These are phyloP conservation scores for Tigriopus californicus DNA, from an alignment of 2,888 invertebrate genomes.

Conservation along the genomic window DNA sequence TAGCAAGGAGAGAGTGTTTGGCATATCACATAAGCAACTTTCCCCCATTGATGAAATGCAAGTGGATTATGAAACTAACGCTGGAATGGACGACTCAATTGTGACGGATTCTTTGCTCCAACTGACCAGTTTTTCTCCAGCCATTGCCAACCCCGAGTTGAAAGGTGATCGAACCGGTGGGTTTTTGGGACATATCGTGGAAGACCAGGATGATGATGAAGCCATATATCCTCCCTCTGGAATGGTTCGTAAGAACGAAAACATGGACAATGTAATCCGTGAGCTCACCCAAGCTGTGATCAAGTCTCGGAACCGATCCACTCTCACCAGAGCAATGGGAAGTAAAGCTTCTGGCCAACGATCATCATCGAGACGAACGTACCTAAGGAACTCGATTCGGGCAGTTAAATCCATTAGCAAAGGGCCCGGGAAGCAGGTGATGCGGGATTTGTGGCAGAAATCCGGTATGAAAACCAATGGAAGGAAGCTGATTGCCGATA, in stretches of 20 bases:
- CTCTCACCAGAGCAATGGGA: slow-evolving; percentile 7
- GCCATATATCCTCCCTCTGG: no score
- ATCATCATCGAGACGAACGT: neutral
- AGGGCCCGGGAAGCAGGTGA: neutral
- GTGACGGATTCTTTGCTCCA: slow-evolving; percentile 2
- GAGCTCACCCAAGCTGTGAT: slow-evolving; percentile 9
- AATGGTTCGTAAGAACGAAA: neutral
- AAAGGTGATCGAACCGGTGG: no score
- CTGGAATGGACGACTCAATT: slow-evolving; percentile 3
- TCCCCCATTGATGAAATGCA: neutral
- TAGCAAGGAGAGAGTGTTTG: neutral
- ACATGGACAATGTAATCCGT: slow-evolving; percentile 9
- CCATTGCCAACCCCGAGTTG: no score
- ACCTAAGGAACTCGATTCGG: neutral
- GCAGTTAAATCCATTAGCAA: neutral
- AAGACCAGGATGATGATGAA: neutral
- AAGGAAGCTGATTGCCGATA: neutral
- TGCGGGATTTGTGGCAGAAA: neutral
- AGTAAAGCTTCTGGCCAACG: neutral
- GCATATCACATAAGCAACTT: neutral
- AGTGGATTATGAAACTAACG: neutral
- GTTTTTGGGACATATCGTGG: neutral
- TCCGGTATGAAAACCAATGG: neutral
- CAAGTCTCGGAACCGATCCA: neutral
- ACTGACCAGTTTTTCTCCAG: neutral